Evolutionary conservation across 2,888 invertebrate genomes (phyloP).

Genomic region (Psococerastis gibbosa): DNA sequence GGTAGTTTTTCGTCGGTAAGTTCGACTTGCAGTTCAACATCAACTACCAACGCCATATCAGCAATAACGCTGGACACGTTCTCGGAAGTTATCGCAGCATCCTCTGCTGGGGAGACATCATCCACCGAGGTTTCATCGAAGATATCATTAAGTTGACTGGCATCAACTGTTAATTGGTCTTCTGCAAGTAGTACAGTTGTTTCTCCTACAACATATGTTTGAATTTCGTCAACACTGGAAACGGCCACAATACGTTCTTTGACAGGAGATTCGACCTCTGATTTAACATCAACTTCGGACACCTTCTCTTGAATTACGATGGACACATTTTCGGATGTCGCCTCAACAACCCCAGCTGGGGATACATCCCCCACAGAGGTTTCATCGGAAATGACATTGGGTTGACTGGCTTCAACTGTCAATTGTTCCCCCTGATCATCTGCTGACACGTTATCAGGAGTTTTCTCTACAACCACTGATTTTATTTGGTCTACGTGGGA

Average conservation of each 20-base stretch:
- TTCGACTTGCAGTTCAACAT: too few relatives aligned
- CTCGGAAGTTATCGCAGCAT: too few relatives aligned
- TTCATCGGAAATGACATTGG: not conserved
- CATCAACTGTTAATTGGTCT: slow-evolving; percentile 8
- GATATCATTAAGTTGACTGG: too few relatives aligned
- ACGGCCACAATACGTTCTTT: slow-evolving; percentile 12
- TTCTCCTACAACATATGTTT: not conserved
- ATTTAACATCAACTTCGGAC: not conserved
- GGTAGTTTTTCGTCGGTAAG: too few relatives aligned
- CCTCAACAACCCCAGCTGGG: not conserved
- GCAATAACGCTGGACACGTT: too few relatives aligned
- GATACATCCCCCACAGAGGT: not conserved
- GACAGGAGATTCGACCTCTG: slow-evolving; percentile 13
- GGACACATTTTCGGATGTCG: not conserved
- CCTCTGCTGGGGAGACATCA: too few relatives aligned
- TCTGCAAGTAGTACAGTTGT: not conserved
- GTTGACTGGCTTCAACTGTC: not conserved
- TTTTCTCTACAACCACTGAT: too few relatives aligned
- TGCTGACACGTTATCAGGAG: too few relatives aligned
- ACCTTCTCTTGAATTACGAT: not conserved
- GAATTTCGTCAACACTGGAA: slow-evolving; percentile 9
- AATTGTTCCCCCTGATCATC: not conserved
- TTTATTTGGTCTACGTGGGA: too few relatives aligned
- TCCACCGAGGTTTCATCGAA: too few relatives aligned
- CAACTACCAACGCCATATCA: too few relatives aligned